Evolutionary conservation across 2,113 vertebrate species (phyloP), one percentile per base, ranked within the genome.

Genomic region (Heliornis fulica): DNA sequence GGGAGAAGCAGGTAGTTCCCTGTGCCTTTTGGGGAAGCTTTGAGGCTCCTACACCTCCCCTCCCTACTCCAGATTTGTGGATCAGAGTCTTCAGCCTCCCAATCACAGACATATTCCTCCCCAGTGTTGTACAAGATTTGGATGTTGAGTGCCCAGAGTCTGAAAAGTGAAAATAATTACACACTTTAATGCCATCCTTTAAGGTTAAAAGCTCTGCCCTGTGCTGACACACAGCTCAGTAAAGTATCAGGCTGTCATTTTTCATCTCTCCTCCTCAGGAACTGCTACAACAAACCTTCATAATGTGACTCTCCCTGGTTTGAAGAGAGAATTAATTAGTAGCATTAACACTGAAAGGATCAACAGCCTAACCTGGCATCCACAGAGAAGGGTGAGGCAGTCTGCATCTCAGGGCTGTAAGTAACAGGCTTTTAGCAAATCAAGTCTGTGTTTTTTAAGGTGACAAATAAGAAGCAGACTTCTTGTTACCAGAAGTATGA

Each of bases 381-480:
- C 57, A 63, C 46, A 57, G 81, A 48, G 83, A 63, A 41, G 4
- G 9, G 40, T 51, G 54, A 91, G 68, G 50, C n/a, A 45, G 28
- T 84, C 59, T 59, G 31, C 19, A 13, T 81, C 81, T 87, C 83
- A 83, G 78, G 60, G 56, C 32, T 87, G 31, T 46, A 32, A 32
- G 7, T 48, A 72, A 40, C 17, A 68, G 53, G n/a, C 40, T 78
- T 57, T 48, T n/a, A 74, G 46, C 50, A 63, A 59, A 54, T 5
- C 6, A 15, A 41, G 38, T 36, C n/a, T 9, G 0, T 28, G 31
- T 41, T 90, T 93, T n/a, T 20, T 65, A 93, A 95, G 93, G 56
- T 80, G 83, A 87, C 86, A 94, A 56, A 29, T 75, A 87, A 89
- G 83, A 83, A 94, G 38, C 26, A 66, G 83, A 19, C 72, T 92